Base-by-base conservation (phyloP, 2,888 invertebrate genomes). In the Bedellia somnulentella region DNA sequence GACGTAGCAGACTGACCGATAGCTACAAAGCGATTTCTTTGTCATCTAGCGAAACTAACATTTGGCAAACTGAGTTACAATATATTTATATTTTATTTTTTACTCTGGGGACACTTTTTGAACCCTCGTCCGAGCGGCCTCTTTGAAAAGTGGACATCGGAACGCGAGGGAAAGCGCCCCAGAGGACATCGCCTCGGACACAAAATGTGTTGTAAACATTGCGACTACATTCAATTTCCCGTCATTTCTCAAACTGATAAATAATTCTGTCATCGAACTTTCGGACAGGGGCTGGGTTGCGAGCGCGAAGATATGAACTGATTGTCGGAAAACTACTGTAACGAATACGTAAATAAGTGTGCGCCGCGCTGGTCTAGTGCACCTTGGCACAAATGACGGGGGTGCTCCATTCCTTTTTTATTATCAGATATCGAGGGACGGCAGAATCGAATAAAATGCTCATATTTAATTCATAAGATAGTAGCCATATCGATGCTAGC, bases 171-270 rank as follows among this genome's bases (percentile, higher is more conserved):
- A 70, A 68, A 68, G 57, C 62, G 68, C 70, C 73, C 73, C 73
- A 58, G 70, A 68, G 71, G 71, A 71, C 64, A 52, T 52, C 32
- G 24, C 54, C n/a, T n/a, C n/a, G 64, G 58, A 66, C 68, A 68
- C 63, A 73, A 68, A 76, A 75, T 71, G 73, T 71, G 76, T 73
- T 77, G 77, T 77, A 75, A 77, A 77, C 77, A 77, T 77, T 62
- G 76, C 71, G 71, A 76, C 67, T 76, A 77, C 77, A 77, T 77
- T 77, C 77, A 77, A 77, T 77, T 76, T 77, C 75, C 70, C 70
- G 76, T 77, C 76, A 77, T 77, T 77, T 77, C 77, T 77, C 77
- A 77, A 75, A 73, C 76, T 77, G 76, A 77, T 77, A 77, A 77
- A 77, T 77, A 77, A 77, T 77, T 76, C 77, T 73, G 75, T 76